Evolutionary conservation across 2,888 invertebrate genomes (phyloP), one percentile per base, ranked within the genome.

Genomic region (Chamaedrilus cognettii): DNA sequence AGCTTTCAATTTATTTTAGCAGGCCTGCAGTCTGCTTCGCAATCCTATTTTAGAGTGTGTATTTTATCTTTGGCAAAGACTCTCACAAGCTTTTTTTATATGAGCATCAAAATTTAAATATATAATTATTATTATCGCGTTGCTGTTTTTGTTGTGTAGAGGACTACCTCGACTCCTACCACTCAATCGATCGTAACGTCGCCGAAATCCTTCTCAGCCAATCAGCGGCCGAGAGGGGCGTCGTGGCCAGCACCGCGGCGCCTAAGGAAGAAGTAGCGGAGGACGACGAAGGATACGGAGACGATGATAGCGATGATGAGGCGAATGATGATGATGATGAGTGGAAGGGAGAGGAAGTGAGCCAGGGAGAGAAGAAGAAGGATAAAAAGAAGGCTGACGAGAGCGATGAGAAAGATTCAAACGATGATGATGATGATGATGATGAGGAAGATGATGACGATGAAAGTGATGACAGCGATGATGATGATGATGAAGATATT

Each of bases 401-500:
- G 2, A 50, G 56, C 3, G 61, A 61, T 56, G 49, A 34, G 1
- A 55, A 52, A 15, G 42, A 56, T n/a, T 35, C 51, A 2, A 31
- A 56, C 26, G 61, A 62, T 30, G 35, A 52, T 55, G 31, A 32
- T 3, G 32, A 62, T 28, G 61, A 62, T 52, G 56, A 62, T 23
- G 60, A 66, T 56, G 66, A 63, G 23, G 55, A 32, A 3, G 52
- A 66, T 2, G 35, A 61, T n/a, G 11, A 63, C 0, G 65, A 65
- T 2, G 58, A 60, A 2, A n/a, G 42, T 2, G 32, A 67, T 7
- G 64, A 67, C 0, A 58, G 15, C 2, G 67, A 56, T 2, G 63
- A 33, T 1, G 55, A 65, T 1, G 66, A 66, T 55, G 67, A 65
- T n/a, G 68, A 68, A 23, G 50, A n/a, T 15, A n/a, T 23, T 1